Evolutionary conservation across 1,140 invertebrate genomes (phyloP), one percentile per base, ranked within the genome.

Genomic region (Pemphigus obesinymphae): DNA sequence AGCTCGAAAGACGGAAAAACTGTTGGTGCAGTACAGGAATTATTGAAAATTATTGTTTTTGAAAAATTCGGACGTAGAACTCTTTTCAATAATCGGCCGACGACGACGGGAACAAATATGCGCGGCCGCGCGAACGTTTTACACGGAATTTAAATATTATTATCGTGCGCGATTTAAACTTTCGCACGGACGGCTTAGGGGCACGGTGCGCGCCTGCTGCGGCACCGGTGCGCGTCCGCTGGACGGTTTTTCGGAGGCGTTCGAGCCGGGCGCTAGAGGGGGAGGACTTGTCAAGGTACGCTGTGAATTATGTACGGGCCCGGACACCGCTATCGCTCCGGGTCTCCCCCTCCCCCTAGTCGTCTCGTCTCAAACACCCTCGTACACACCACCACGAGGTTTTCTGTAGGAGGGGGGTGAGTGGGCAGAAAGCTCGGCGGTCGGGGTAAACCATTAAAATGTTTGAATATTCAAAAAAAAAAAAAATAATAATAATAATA

Each of bases 391-490:
- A n/a, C n/a, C n/a, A n/a, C n/a, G n/a, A n/a, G n/a, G n/a, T n/a
- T n/a, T n/a, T n/a, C n/a, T n/a, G n/a, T n/a, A n/a, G 43, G 1
- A 11, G 1, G 43, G 43, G 4, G 53, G 17, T 7, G 11, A 3
- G 7, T 2, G 31, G 10, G 6, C 8, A 20, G 37, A 8, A 10
- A 17, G 3, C 17, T 0, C 11, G 53, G 53, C 13, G 53, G 31
- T 0, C 20, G 31, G 50, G 8, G 8, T 26, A 58, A 78, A 58
- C 55, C 76, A 61, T 80, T 80, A 80, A 63, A 63, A 61, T 50
- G 76, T 61, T 80, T 80, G 55, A 63, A 80, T 63, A 80, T 81
- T 82, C 68, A 81, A 78, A 76, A 76, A 73, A 34, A 53, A 73
- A 73, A 75, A 75, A 53, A n/a, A n/a, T n/a, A n/a, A n/a, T n/a